Evolutionary conservation across 2,888 invertebrate species (phyloP), one percentile per base, ranked within the genome.

Genomic region (Mythimna impura): DNA sequence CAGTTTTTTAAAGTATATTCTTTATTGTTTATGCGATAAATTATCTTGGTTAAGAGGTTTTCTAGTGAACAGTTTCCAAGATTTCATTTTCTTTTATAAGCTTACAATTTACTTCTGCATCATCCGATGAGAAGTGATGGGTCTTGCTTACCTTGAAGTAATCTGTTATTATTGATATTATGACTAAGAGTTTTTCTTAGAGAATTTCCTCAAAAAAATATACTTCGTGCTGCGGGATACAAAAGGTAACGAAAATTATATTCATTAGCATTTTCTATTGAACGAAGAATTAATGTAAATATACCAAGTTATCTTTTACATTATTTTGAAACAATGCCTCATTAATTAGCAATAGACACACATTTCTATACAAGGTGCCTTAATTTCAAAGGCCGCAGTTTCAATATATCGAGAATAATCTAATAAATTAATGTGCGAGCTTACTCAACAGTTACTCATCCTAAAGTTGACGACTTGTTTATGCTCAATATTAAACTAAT

Each of bases 341-440:
- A 66, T 22, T 61, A 0, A 64, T 63, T 22, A 40, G 12, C 12
- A 22, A 62, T 4, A 3, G n/a, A 20, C 40, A 52, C 58, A 17
- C 3, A 36, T n/a, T 50, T 55, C 5, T n/a, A 60, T 9, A 20
- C 30, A 64, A 20, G 0, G 40, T n/a, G 17, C 30, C 25, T 6
- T 25, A 47, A 74, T 57, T 65, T 66, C 47, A 25, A 66, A 62
- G 47, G 40, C 6, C 4, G 17, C 10, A 54, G 40, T 66, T 75
- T 55, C 52, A 81, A 58, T 66, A 47, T 58, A 69, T 74, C 40
- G 54, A n/a, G 25, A 54, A 66, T 61, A 43, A 60, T 2, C 12
- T 80, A 66, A 55, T 66, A 2, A 80, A 69, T 68, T 55, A 78
- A 81, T 60, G 17, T 55, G 62, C 58, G 0, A 75, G 63, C 70